Evolutionary conservation across 2,888 invertebrate species (phyloP), one percentile per base, ranked within the genome.

Genomic region (Branchipolynoe longqiensis): DNA sequence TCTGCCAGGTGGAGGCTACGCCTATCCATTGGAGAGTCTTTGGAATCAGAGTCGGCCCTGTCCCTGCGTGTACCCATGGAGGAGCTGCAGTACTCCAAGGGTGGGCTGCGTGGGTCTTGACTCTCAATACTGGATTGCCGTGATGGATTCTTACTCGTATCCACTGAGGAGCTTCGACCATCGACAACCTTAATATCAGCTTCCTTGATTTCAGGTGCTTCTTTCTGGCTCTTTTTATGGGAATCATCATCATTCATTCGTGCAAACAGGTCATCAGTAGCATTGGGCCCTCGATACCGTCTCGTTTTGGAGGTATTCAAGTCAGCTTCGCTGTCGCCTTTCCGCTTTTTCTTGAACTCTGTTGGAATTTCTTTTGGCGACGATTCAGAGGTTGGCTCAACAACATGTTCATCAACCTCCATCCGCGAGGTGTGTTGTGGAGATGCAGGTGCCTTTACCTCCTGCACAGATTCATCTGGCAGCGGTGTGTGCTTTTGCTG

Each of bases 281-380:
- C 78, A 25, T 78, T 41, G 18, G 22, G 78, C 25, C 48, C 1
- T 48, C 78, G 78, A 31, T 78, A 78, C 41, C 78, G 41, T 14
- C 78, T 41, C 1, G 78, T 8, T 31, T 74, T 74, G 12, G 25
- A 38, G n/a, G n/a, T n/a, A 40, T 28, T 78, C 31, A 48, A 41
- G 41, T 41, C 48, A 48, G 28, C 78, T 6, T 54, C 78, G 48
- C 40, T 40, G 28, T 64, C 84, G 0, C 88, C 83, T 69, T 90
- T 91, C 73, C 90, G 88, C 36, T 91, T 86, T 86, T 92, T 91
- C 82, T 90, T 90, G 87, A 90, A 90, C 78, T 90, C 90, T 69
- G 90, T 84, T 6, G 90, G 90, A 64, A 90, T 88, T 38, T 91
- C 91, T 25, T 89, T 88, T 8, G 91, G 91, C 54, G 91, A 91